A percentile compares a stretch with the other conserved stretches of the same genome.
These are phyloP conservation scores for Chionoecetes opilio DNA, from an alignment of 1,140 invertebrate species.

Conservation along the genomic window DNA sequence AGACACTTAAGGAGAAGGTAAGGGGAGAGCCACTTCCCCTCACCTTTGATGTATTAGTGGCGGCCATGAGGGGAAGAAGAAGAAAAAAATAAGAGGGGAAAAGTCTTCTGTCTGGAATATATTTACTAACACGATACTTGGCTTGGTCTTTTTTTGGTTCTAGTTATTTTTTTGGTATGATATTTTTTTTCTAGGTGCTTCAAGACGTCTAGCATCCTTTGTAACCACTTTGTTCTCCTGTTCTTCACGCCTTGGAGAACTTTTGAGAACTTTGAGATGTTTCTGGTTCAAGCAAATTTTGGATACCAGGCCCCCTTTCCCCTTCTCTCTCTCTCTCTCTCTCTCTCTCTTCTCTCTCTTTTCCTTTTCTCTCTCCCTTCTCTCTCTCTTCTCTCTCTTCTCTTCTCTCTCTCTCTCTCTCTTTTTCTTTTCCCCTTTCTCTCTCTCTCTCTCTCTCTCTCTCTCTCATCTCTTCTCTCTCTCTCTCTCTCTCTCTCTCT, in stretches of 20 bases:
- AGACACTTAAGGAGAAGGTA: not conserved
- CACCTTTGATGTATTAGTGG: too few species aligned
- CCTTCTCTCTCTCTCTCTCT: not conserved
- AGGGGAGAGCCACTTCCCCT: not conserved
- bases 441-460: not conserved
- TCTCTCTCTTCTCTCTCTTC: not conserved
- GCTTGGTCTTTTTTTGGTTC: too few species aligned
- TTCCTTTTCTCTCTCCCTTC: not conserved
- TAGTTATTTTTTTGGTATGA: too few species aligned
- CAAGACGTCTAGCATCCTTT: too few species aligned
- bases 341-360: not conserved
- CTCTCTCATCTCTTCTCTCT: not conserved
- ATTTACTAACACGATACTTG: too few species aligned
- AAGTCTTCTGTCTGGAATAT: too few species aligned
- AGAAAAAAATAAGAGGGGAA: not conserved
- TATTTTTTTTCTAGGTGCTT: too few species aligned
- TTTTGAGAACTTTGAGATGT: too few species aligned
- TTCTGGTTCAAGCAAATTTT: too few species aligned
- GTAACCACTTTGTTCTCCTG: too few species aligned
- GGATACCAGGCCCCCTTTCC: not conserved
- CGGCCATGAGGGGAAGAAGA: slow-evolving; percentile 28
- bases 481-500: not conserved
- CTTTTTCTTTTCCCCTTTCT: not conserved
- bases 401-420: slow-evolving; percentile 33
- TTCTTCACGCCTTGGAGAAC: too few species aligned